Percentiles rank a stretch among this genome's conserved stretches.
phyloP scores from a whole-genome alignment of 2,888 invertebrate genomes.

The Archips xylosteana region DNA sequence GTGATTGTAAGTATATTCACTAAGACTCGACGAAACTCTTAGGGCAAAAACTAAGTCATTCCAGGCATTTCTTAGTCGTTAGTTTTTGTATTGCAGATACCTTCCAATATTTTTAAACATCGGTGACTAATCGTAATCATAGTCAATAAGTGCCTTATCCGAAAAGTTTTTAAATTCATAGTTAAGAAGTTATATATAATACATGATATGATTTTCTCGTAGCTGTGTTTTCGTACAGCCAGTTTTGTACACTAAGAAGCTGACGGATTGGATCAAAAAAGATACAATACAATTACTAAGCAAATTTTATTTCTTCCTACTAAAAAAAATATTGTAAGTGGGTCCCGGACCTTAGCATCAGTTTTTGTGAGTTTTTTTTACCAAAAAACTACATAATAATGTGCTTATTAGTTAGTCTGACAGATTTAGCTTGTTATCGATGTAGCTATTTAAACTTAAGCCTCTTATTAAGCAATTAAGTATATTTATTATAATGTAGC shows the following conservation, averaged over 20 bases:
- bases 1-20: not conserved
- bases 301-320: not conserved
- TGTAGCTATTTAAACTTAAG: not conserved
- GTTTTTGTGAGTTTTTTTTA: not conserved
- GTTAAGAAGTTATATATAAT: too few relatives aligned
- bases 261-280: not conserved
- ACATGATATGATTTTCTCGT: too few relatives aligned
- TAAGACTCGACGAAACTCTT: too few relatives aligned
- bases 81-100: not conserved
- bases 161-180: too few relatives aligned
- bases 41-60: too few relatives aligned
- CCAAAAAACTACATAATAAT: not conserved
- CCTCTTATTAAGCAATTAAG: not conserved
- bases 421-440: constrained; percentile 2
- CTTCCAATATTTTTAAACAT: too few relatives aligned
- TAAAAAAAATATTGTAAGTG: constrained; percentile 39
- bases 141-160: too few relatives aligned
- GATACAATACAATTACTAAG: not conserved
- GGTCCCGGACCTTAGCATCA: not conserved
- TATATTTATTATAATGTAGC: not conserved
- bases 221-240: too few relatives aligned
- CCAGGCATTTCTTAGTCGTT: not conserved
- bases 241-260: not conserved
- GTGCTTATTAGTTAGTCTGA: not conserved
- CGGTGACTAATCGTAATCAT: too few relatives aligned